These are phyloP conservation scores for Steinernema feltiae DNA, from an alignment of 1,140 invertebrate species.

Conservation along the genomic window DNA sequence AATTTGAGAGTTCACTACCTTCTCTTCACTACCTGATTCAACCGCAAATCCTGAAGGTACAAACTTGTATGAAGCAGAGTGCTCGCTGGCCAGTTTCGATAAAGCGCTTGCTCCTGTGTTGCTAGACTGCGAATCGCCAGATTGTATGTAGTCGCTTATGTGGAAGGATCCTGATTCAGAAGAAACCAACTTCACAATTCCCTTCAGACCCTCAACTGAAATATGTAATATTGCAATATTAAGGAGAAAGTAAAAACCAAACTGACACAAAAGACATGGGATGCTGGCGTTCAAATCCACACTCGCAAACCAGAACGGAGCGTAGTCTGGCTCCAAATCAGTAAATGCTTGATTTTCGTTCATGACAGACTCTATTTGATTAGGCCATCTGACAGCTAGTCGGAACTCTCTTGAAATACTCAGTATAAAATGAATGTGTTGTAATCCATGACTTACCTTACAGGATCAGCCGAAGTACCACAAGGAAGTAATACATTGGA, in stretches of 20 bases:
- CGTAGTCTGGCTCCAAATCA: not conserved
- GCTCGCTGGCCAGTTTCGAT: not conserved
- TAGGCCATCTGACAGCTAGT: not conserved
- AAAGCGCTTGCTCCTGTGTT: not conserved
- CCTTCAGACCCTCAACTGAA: not conserved
- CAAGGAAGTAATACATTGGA: not conserved
- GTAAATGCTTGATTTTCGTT: not conserved
- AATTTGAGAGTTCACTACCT: too few relatives aligned
- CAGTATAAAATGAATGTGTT: not conserved
- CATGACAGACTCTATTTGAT: not conserved
- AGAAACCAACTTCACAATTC: not conserved
- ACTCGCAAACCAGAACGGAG: not conserved
- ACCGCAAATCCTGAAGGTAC: not conserved
- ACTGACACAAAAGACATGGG: not conserved
- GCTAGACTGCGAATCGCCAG: not conserved
- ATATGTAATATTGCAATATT: not conserved
- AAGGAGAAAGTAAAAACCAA: not conserved
- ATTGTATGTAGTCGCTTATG: not conserved
- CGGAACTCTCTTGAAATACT: not conserved
- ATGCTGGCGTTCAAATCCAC: not conserved
- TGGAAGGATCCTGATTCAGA: not conserved
- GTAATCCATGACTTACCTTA: not conserved
- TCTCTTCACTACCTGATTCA: too few relatives aligned
- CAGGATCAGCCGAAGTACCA: not conserved
- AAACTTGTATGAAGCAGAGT: not conserved